phyloP scores from a whole-genome alignment of 1,140 invertebrate species.

The Daktulosphaira vitifoliae region DNA sequence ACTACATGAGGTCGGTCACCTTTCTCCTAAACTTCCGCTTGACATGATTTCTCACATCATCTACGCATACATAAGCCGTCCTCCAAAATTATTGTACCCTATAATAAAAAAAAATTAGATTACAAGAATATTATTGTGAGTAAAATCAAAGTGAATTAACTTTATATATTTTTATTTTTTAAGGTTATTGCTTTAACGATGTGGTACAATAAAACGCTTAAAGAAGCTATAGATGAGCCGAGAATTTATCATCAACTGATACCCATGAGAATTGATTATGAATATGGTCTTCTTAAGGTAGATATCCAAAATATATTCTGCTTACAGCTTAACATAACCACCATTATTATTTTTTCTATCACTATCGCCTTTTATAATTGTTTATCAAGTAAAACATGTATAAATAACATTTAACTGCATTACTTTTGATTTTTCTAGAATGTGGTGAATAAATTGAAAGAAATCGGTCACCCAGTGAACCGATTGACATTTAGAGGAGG shows the following conservation, averaged over 20 bases:
- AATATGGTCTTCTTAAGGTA: not conserved
- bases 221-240: slow-evolving; percentile 11
- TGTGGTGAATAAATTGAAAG: slow-evolving; percentile 26
- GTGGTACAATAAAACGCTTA: slow-evolving; percentile 12
- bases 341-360: too few relatives aligned
- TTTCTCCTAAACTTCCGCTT: too few relatives aligned
- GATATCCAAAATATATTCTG: not conserved
- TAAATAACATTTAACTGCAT: too few relatives aligned
- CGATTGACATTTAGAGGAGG: not conserved
- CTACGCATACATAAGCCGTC: too few relatives aligned
- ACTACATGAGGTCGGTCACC: too few relatives aligned
- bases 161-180: not conserved
- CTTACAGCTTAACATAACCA: too few relatives aligned
- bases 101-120: not conserved
- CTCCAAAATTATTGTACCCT: not conserved
- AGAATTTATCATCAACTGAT: slow-evolving; percentile 21
- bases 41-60: too few relatives aligned
- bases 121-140: not conserved
- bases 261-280: slow-evolving; percentile 13
- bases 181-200: not conserved
- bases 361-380: too few relatives aligned
- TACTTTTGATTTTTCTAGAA: slow-evolving; percentile 24
- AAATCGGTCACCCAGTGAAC: slow-evolving; percentile 16
- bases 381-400: too few relatives aligned
- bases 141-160: not conserved